Evolutionary conservation across 2,113 vertebrate species (phyloP).

Genomic region (Rallus limicola): DNA sequence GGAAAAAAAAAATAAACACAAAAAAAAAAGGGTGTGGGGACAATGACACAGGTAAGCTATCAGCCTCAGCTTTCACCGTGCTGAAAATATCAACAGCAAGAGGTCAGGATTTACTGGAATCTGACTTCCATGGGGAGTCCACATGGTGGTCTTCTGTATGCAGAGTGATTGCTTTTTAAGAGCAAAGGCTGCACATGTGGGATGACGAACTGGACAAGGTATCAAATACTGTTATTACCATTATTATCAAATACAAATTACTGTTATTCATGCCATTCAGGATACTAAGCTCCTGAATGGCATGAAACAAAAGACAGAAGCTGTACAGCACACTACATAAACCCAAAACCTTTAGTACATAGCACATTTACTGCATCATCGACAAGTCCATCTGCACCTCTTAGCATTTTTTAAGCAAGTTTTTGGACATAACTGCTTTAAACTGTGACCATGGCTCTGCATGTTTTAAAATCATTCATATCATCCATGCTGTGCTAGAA

Average conservation of each 20-base stretch:
- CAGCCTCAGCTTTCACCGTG: not conserved
- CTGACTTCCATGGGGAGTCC: not conserved
- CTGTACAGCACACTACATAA: not conserved
- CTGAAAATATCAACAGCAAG: not conserved
- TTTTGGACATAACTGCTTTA: not conserved
- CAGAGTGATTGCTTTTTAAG: not conserved
- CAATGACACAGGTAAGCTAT: not conserved
- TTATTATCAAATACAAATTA: no score
- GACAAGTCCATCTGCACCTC: not conserved
- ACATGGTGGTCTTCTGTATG: not conserved
- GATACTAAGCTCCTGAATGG: not conserved
- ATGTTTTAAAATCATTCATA: not conserved
- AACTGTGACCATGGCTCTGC: not conserved
- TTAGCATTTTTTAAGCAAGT: not conserved
- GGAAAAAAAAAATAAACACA: not conserved
- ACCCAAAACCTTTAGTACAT: not conserved
- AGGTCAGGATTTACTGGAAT: not conserved
- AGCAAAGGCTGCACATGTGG: not conserved
- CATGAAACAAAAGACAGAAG: not conserved
- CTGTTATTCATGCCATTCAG: no score
- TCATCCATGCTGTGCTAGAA: not conserved
- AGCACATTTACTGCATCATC: not conserved
- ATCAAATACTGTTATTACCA: not conserved
- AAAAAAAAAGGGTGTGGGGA: accelerated
- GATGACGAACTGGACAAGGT: not conserved